Evolutionary conservation across 2,888 invertebrate species (phyloP), one percentile per base, ranked within the genome.

Genomic region (Caenorhabditis uteleia): DNA sequence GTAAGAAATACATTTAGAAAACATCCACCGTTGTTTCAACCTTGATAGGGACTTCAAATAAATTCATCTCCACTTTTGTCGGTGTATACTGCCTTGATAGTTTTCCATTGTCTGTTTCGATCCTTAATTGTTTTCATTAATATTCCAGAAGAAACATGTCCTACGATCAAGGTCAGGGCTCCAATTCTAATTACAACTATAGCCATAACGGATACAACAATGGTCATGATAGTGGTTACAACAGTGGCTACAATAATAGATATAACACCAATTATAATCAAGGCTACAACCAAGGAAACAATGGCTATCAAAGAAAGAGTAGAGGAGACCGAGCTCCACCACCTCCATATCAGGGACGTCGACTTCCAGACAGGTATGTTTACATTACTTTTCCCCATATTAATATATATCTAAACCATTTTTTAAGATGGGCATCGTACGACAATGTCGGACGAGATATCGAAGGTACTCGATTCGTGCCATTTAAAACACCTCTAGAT

Each of bases 401-500:
- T 7, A 26, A 36, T 18, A 43, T 27, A 33, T 20, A 10, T 18
- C n/a, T 7, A 33, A 45, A 33, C 33, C 33, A 7, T 25, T 53
- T 54, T 71, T 77, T 36, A 64, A 85, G 85, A 64, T 85, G 85
- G 85, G 71, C 77, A 31, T 58, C 68, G 5, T 85, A 85, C 70
- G 69, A 68, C 33, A 48, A 58, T 3, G 62, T 88, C 78, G 90
- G 90, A 16, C 84, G 86, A 44, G 86, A 87, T 23, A 89, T 91
- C 50, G 85, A 87, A 61, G 89, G 89, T 25, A 90, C 90, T 5
- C 87, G 88, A 68, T 87, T 91, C 73, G 85, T 91, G 73, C 88
- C 90, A 57, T 90, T 90, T 83, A 91, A 91, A 85, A 90, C 89
- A 21, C 91, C 91, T 2, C 83, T 89, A 42, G 87, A 86, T 74